Evolutionary conservation across 2,888 invertebrate species (phyloP), one percentile per base, ranked within the genome.

Genomic region (Heliconius cydno): DNA sequence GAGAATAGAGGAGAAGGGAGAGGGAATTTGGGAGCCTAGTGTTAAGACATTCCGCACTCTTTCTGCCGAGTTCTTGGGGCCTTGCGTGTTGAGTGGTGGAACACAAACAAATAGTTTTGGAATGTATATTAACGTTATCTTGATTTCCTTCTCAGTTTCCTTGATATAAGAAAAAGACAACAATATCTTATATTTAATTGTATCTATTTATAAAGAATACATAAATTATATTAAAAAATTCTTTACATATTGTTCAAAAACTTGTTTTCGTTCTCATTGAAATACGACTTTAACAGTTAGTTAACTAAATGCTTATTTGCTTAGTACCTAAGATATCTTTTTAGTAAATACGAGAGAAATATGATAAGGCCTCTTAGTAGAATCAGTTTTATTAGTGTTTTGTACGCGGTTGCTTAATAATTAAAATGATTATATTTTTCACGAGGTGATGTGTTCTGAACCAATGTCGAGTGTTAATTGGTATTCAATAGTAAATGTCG

Each of bases 331-430:
- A 86, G 76, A 86, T 87, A 87, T 85, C 79, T 70, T 75, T 71
- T 83, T 82, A 67, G 84, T 84, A 88, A 88, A 87, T 86, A 87
- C 78, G 77, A 80, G 79, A 81, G 80, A 80, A 82, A 83, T 75
- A 76, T 46, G 83, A 83, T 83, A 83, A 83, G 78, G n/a, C 68
- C 34, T 63, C 63, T 72, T 71, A 67, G 60, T 76, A 57, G 22
- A 70, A 15, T 68, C 38, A 57, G 75, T 80, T 28, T 13, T 67
- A 70, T 73, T 15, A n/a, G 76, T 28, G 57, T 38, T 78, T 67
- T 68, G 41, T 46, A 70, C 52, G 67, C 38, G 66, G 66, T 63
- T 38, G 34, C 57, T 68, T 73, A 52, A 38, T 41, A 74, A 12
- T 57, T 67, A 7, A 28, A 60, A 70, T 28, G 28, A 34, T 34